A percentile compares a stretch with the other conserved stretches of the same genome.
Conservation (phyloP, 2,888 invertebrate species). For the Leptothorax acervorum region DNA sequence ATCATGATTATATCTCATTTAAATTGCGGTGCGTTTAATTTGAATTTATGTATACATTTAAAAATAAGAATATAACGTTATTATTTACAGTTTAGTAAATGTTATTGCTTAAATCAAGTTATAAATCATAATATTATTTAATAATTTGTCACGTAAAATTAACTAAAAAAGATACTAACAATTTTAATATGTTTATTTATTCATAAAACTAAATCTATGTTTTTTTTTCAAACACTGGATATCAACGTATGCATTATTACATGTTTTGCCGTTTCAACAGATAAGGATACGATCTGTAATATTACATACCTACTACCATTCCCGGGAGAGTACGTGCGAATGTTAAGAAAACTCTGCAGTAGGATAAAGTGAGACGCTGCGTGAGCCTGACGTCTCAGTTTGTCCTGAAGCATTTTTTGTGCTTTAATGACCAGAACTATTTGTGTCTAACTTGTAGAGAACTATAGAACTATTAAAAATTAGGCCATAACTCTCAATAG, state of each 20-base stretch:
- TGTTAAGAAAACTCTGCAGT: not conserved
- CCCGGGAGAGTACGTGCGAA: not conserved
- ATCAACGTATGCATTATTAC: not conserved
- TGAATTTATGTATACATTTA: not conserved
- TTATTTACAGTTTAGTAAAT: not conserved
- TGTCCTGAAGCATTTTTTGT: not conserved
- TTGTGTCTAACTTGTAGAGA: no score
- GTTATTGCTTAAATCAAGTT: not conserved
- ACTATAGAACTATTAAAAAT: not conserved
- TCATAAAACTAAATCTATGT: not conserved
- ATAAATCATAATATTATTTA: not conserved
- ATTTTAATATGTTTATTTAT: not conserved
- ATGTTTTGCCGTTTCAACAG: not conserved
- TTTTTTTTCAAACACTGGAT: not conserved
- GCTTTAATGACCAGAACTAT: not conserved
- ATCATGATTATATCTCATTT: not conserved
- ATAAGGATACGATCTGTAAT: not conserved
- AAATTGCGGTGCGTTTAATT: not conserved
- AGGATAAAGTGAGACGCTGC: no score
- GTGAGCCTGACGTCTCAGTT: no score
- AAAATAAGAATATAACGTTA: not conserved
- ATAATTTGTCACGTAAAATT: not conserved
- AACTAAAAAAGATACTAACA: not conserved
- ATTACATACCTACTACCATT: not conserved
- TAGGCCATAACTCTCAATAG: not conserved